Percentiles rank a stretch among this genome's conserved stretches.
These are phyloP conservation scores for Parnassius smintheus DNA, from an alignment of 2,888 invertebrate species.

Conservation along the genomic window DNA sequence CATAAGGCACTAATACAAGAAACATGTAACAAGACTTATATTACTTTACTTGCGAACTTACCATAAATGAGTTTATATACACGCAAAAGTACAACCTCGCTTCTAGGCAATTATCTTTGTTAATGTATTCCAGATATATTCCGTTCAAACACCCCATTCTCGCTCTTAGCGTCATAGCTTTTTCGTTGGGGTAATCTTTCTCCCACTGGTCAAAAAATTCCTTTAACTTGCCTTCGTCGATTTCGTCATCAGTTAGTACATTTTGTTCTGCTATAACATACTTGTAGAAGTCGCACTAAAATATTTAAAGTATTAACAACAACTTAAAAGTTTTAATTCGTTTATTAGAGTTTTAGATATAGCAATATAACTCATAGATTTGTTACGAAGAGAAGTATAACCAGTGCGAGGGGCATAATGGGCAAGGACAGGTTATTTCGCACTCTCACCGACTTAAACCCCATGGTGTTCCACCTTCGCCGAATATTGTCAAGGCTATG, in stretches of 20 bases:
- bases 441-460: no score
- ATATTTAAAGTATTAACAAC: background rate
- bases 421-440: no score
- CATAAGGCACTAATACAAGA: no score
- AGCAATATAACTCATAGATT: no score
- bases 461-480: no score
- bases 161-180: constrained; percentile 30
- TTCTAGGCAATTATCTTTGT: constrained; percentile 35
- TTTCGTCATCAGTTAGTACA: constrained; percentile 32
- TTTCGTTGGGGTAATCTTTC: constrained; percentile 31
- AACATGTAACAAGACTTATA: no score
- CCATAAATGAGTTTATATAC: constrained; percentile 35
- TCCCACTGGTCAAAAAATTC: constrained; percentile 30
- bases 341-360: no score
- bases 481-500: no score
- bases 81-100: constrained; percentile 36
- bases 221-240: constrained; percentile 34
- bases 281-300: constrained; percentile 38
- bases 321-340: no score
- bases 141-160: constrained; percentile 34
- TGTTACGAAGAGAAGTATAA: no score
- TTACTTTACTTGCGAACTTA: constrained; percentile 26
- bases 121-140: constrained; percentile 34
- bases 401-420: no score
- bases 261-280: constrained; percentile 36